Percentiles rank a stretch among this genome's conserved stretches.
Evolutionary conservation across 2,113 vertebrate species (phyloP).

Genomic region (Eretmochelys imbricata): DNA sequence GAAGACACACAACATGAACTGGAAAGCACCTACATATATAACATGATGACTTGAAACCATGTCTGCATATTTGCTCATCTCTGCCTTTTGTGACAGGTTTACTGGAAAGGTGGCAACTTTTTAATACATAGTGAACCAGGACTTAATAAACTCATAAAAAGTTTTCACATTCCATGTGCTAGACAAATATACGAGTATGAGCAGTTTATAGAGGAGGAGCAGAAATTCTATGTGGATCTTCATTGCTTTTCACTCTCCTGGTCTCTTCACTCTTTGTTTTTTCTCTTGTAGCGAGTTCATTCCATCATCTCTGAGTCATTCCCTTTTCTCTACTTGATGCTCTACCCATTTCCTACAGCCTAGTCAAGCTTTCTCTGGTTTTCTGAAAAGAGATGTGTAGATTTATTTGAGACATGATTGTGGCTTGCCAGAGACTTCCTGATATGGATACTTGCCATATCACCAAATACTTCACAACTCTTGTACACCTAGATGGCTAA

Average conservation of each 20-base stretch:
- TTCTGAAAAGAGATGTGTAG: background rate
- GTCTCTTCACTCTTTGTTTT: background rate
- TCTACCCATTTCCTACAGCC: background rate
- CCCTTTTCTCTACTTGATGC: background rate
- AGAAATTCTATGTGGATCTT: background rate
- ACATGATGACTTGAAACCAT: background rate
- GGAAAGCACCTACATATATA: background rate
- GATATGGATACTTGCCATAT: background rate
- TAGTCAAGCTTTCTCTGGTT: background rate
- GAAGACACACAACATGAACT: background rate
- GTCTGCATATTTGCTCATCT: background rate
- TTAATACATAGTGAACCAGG: background rate
- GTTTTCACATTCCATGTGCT: background rate
- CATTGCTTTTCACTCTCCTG: background rate
- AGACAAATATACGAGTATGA: background rate
- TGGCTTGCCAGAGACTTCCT: background rate
- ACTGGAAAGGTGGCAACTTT: background rate
- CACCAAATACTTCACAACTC: background rate
- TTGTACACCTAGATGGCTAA: background rate
- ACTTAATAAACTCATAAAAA: background rate
- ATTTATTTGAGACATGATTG: background rate
- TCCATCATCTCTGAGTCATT: background rate
- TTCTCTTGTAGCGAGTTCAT: background rate
- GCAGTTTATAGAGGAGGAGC: background rate
- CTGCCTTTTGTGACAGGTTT: background rate